A percentile compares a stretch with the other conserved stretches of the same genome.
These are phyloP conservation scores for Dinomys branickii DNA, from an alignment of 2,113 vertebrate genomes.

Conservation along the genomic window DNA sequence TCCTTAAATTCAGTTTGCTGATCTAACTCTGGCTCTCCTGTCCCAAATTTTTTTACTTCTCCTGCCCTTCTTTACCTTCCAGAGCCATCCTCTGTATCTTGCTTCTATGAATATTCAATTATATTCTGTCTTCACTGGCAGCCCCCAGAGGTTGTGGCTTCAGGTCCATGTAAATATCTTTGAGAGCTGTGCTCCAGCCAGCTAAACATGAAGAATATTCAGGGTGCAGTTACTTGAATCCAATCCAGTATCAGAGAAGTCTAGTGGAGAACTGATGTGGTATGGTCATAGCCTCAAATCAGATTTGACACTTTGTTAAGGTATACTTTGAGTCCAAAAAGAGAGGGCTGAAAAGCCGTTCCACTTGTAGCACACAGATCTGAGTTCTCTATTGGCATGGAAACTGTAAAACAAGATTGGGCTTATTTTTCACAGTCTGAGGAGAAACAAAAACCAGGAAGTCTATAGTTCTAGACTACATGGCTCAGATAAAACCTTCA, in stretches of 20 bases:
- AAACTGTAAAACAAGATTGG: neutral
- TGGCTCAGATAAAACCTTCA: neutral
- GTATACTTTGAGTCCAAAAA: neutral
- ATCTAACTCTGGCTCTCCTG: neutral
- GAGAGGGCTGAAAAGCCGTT: neutral
- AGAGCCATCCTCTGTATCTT: neutral
- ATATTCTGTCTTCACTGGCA: neutral
- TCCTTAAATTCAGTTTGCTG: neutral
- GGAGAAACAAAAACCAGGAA: neutral
- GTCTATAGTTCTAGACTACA: neutral
- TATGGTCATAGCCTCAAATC: neutral
- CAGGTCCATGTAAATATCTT: neutral
- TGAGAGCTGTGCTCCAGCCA: neutral
- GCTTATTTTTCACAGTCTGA: constrained; percentile 11
- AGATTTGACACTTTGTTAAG: neutral
- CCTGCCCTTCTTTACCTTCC: neutral
- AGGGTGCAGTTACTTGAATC: neutral
- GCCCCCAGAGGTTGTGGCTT: neutral
- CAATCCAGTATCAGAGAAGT: neutral
- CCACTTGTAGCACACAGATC: neutral
- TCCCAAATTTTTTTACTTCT: neutral
- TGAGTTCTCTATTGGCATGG: neutral
- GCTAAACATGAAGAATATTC: neutral
- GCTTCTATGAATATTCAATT: neutral
- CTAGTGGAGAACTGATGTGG: no score